Conservation (phyloP, 2,888 invertebrate genomes). For the Andrena fulva region DNA sequence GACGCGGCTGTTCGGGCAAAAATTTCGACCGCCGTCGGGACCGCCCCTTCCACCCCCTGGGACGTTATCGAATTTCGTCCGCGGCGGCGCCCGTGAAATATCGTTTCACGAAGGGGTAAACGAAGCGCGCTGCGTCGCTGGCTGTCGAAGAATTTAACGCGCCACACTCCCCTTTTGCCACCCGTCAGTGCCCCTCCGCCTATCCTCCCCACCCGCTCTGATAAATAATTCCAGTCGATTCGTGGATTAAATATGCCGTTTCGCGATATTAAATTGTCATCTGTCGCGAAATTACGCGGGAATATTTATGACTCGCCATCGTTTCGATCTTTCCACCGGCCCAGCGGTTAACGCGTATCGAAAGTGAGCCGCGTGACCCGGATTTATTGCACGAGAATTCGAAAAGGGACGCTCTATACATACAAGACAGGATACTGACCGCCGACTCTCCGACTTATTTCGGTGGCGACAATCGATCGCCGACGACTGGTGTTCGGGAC, state of each 20-base stretch:
- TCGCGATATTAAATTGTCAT: constrained; percentile 57
- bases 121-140: constrained; percentile 39
- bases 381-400: neutral
- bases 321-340: constrained; percentile 6
- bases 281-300: constrained; percentile 48
- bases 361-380: neutral
- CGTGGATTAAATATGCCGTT: constrained; percentile 43
- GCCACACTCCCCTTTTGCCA: neutral
- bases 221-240: constrained; percentile 46
- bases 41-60: constrained; percentile 14
- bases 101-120: constrained; percentile 42
- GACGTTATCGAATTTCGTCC: constrained; percentile 43
- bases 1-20: constrained; percentile 10
- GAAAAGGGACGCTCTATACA: too few relatives aligned
- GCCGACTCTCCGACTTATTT: too few relatives aligned
- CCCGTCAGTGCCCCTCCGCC: neutral
- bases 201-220: neutral
- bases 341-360: neutral
- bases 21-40: constrained; percentile 17
- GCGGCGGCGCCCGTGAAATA: constrained; percentile 27
- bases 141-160: constrained; percentile 46
- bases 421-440: too few relatives aligned
- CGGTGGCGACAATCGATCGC: too few relatives aligned
- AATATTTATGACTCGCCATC: constrained; percentile 37
- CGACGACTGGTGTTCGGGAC: too few relatives aligned